Base-by-base conservation (phyloP, 1,140 invertebrate genomes). In the Heterodera schachtii region DNA sequence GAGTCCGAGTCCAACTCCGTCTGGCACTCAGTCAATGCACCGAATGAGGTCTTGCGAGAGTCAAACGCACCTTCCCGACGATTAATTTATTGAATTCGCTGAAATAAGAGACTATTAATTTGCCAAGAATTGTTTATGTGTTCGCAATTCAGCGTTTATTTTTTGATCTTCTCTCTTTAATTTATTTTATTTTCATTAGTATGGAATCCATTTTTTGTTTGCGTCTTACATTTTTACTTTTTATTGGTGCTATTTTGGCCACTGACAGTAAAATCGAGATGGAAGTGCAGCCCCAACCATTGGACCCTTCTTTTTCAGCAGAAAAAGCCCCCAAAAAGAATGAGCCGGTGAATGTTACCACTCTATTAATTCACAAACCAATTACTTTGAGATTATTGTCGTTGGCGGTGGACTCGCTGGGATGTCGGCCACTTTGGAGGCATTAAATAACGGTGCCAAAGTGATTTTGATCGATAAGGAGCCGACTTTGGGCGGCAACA, bases 401-500 rank as follows among this genome's bases (percentile, higher is more conserved):
- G 88, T 90, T 73, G 90, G 90, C 46, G 90, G 88, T 43, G 90
- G 90, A 44, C 78, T 85, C 6, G 60, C 74, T 11, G 82, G 90
- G 19, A 81, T 90, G 19, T 83, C 84, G 2, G 90, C 90, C n/a
- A 75, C 90, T 11, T 73, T 90, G n/a, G 89, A 90, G 80, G 87
- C 86, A 3, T 60, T 86, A 11, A 46, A 57, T 49, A 57, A 76
- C 2, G 83, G 84, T 47, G 90, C 90, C 13, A 80, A 81, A 11
- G 90, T 90, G 8, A 84, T 87, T 75, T 52, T 90, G 13, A 75
- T 90, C 41, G 90, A 90, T 43, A 86, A 87, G 78, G 87, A 90
- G 71, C 88, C 87, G 49, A 78, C 84, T 57, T 43, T 90, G 44
- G 90, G 90, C 64, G 90, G 90, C 47, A 90, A 90, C 79, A 88